These are phyloP conservation scores for Cotesia vestalis DNA, from an alignment of 1,140 invertebrate genomes.

Conservation along the genomic window DNA sequence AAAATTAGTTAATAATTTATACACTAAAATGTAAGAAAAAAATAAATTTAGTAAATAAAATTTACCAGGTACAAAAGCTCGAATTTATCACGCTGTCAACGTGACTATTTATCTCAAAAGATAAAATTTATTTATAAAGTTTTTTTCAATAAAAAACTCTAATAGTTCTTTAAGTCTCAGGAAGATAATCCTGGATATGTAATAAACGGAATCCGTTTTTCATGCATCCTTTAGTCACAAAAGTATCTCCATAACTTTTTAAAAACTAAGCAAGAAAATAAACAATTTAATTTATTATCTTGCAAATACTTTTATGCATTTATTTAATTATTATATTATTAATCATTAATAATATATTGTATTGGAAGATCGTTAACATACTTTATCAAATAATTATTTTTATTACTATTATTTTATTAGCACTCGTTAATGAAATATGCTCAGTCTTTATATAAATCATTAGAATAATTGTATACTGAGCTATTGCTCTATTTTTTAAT, in stretches of 20 bases:
- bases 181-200: slow-evolving; percentile 24
- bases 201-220: slow-evolving; percentile 14
- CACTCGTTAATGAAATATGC: neutral
- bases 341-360: slow-evolving; percentile 10
- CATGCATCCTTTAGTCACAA: slow-evolving; percentile 31
- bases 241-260: slow-evolving; percentile 22
- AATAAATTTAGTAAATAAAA: neutral
- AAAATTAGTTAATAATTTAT: slow-evolving; percentile 12
- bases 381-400: neutral
- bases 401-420: neutral
- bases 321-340: neutral
- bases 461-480: slow-evolving; percentile 25
- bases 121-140: slow-evolving; percentile 21
- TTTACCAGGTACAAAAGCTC: slow-evolving; percentile 22
- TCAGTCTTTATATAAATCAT: slow-evolving; percentile 15
- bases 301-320: slow-evolving; percentile 16
- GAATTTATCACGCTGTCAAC: neutral
- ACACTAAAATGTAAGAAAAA: neutral
- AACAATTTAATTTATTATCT: slow-evolving; percentile 3
- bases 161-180: slow-evolving; percentile 11
- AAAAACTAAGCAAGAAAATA: neutral
- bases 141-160: neutral
- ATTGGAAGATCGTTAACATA: slow-evolving; percentile 26
- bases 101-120: slow-evolving; percentile 18
- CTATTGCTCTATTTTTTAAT: slow-evolving; percentile 24